These are phyloP conservation scores for Diabrotica balteata DNA, from an alignment of 2,888 invertebrate species.

Conservation along the genomic window DNA sequence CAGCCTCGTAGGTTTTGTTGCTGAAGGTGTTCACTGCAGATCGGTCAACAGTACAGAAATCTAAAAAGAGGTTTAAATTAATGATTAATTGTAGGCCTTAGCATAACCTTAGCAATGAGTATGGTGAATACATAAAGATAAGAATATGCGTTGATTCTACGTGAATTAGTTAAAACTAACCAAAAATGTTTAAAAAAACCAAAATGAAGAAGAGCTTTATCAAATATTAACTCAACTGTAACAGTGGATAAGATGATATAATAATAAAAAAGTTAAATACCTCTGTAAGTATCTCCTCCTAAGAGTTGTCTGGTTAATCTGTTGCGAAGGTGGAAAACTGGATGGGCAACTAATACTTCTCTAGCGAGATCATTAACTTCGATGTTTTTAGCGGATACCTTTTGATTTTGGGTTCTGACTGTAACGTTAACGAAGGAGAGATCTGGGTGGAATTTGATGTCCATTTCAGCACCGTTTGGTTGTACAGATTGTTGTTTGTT, in stretches of 20 bases:
- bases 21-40: slow-evolving; percentile 70
- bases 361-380: slow-evolving; percentile 58
- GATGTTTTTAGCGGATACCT: slow-evolving; percentile 60
- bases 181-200: too few relatives aligned
- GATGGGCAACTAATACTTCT: slow-evolving; percentile 61
- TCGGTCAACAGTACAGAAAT: slow-evolving; percentile 69
- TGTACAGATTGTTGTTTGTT: slow-evolving; percentile 53
- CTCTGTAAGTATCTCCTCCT: slow-evolving; percentile 61
- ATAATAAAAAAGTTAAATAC: slow-evolving; percentile 52
- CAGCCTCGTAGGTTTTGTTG: slow-evolving; percentile 66
- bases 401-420: slow-evolving; percentile 59
- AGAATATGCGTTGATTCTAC: too few relatives aligned
- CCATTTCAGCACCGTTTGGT: slow-evolving; percentile 62
- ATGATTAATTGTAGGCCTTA: too few relatives aligned
- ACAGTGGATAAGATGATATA: too few relatives aligned
- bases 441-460: slow-evolving; percentile 61
- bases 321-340: slow-evolving; percentile 57
- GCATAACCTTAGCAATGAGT: too few relatives aligned
- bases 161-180: too few relatives aligned
- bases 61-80: slow-evolving; percentile 56
- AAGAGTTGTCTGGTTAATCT: slow-evolving; percentile 51
- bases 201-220: too few relatives aligned
- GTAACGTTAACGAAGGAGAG: slow-evolving; percentile 62
- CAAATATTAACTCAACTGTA: too few relatives aligned
- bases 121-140: too few relatives aligned